phyloP scores from a whole-genome alignment of 2,888 invertebrate species.

The Pristionchus mayeri region DNA sequence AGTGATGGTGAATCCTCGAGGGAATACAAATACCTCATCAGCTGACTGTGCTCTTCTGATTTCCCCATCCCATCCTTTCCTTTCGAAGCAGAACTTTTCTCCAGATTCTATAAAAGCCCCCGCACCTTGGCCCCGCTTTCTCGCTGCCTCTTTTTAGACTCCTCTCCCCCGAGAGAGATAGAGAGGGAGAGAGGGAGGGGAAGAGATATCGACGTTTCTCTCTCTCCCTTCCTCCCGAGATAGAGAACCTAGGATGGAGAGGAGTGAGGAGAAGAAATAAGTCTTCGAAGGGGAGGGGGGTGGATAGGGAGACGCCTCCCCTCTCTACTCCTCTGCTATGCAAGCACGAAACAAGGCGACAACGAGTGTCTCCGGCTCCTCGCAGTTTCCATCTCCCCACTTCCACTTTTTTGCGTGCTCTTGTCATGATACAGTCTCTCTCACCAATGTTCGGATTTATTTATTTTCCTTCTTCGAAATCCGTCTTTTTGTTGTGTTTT shows the following conservation, averaged over 20 bases:
- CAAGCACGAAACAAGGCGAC: conserved; percentile 44
- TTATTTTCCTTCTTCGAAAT: background rate
- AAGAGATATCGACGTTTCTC: conserved; percentile 49
- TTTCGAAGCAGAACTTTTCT: background rate
- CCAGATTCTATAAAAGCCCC: conserved; percentile 24
- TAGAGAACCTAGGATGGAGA: conserved; percentile 41
- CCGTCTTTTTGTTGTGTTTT: background rate
- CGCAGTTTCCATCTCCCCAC: background rate
- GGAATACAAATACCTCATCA: no score
- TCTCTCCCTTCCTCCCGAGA: background rate
- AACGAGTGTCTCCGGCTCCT: background rate
- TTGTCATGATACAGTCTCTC: no score
- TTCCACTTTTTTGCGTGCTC: conserved; percentile 3
- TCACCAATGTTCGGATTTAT: no score
- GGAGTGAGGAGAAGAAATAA: conserved; percentile 26
- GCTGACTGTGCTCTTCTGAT: no score
- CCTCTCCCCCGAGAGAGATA: background rate
- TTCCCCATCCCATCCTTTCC: no score
- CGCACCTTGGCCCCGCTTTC: background rate
- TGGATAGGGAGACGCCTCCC: conserved; percentile 37
- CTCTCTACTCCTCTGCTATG: conserved; percentile 15
- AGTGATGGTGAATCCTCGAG: no score
- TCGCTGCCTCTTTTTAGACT: conserved; percentile 1
- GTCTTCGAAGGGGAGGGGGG: background rate
- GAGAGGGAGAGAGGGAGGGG: background rate